Evolutionary conservation across 2,888 invertebrate genomes (phyloP).

Genomic region (Apomyelois bistriatella): DNA sequence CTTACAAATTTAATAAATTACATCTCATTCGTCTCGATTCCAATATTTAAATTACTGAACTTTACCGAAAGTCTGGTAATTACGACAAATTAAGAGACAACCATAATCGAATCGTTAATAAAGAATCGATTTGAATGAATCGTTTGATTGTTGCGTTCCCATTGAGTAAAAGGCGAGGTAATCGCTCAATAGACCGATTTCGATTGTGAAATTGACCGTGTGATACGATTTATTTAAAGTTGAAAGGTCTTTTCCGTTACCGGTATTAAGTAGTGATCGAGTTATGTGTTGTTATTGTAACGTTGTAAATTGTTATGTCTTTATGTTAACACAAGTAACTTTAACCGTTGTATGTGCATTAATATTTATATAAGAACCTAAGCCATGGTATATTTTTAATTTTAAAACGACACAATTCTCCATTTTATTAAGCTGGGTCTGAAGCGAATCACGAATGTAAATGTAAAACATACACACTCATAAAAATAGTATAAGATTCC

Average conservation of each 20-base stretch:
- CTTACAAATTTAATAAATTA: background rate
- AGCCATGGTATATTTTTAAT: no score
- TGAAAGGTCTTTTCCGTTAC: slow-evolving; percentile 16
- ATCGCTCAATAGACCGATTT: slow-evolving; percentile 24
- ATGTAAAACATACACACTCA: no score
- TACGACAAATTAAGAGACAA: slow-evolving; percentile 5
- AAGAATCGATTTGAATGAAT: slow-evolving; percentile 10
- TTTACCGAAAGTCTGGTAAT: slow-evolving; percentile 9
- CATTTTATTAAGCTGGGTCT: no score
- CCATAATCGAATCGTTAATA: slow-evolving; percentile 14
- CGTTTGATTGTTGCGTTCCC: slow-evolving; percentile 12
- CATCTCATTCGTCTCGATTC: background rate
- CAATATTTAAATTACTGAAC: background rate
- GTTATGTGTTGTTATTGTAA: slow-evolving; percentile 7
- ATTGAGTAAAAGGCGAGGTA: slow-evolving; percentile 25
- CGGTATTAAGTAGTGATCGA: slow-evolving; percentile 10
- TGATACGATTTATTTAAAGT: slow-evolving; percentile 20
- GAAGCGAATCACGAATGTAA: no score
- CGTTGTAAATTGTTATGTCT: slow-evolving; percentile 12
- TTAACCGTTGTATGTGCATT: no score
- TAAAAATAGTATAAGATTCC: no score
- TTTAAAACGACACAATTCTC: no score
- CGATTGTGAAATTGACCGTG: slow-evolving; percentile 30
- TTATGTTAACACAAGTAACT: background rate
- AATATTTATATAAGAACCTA: no score